Evolutionary conservation across 2,888 invertebrate genomes (phyloP).

Genomic region (Lycophotia porphyrea): DNA sequence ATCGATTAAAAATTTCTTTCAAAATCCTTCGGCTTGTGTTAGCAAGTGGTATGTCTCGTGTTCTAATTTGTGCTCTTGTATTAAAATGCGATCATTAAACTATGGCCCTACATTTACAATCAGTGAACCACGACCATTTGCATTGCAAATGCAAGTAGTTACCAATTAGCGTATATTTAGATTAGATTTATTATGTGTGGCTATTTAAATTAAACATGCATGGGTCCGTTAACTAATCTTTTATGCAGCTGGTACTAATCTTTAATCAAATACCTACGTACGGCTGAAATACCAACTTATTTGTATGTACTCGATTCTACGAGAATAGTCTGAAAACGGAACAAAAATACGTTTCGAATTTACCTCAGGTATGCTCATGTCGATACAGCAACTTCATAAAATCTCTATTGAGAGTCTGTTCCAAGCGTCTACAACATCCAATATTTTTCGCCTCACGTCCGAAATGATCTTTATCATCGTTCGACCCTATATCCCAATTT

Average conservation of each 20-base stretch:
- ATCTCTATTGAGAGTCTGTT: not conserved
- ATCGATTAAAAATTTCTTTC: not conserved
- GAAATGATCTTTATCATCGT: not conserved
- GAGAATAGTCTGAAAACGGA: not conserved
- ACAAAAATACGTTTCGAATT: not conserved
- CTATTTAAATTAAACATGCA: slow-evolving; percentile 16
- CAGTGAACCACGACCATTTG: slow-evolving; percentile 42
- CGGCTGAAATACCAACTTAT: not conserved
- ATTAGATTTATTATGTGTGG: not conserved
- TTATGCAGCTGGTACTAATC: slow-evolving; percentile 7
- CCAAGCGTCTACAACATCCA: not conserved
- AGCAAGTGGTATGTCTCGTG: not conserved
- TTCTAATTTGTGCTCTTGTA: not conserved
- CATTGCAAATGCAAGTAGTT: slow-evolving; percentile 37
- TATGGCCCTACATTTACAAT: slow-evolving; percentile 49
- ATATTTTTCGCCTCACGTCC: not conserved
- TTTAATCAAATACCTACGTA: not conserved
- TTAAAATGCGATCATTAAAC: slow-evolving; percentile 33
- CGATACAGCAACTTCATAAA: not conserved
- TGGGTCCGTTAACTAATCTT: not conserved
- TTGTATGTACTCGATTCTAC: not conserved
- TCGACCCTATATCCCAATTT: not conserved
- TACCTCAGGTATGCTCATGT: not conserved
- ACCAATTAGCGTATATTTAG: slow-evolving; percentile 38
- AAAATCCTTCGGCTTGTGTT: too few relatives aligned